Percentiles rank a stretch among this genome's conserved stretches.
Conservation (phyloP, 53 echinoderm and acorn worm genomes). For the Zoroaster sp. region DNA sequence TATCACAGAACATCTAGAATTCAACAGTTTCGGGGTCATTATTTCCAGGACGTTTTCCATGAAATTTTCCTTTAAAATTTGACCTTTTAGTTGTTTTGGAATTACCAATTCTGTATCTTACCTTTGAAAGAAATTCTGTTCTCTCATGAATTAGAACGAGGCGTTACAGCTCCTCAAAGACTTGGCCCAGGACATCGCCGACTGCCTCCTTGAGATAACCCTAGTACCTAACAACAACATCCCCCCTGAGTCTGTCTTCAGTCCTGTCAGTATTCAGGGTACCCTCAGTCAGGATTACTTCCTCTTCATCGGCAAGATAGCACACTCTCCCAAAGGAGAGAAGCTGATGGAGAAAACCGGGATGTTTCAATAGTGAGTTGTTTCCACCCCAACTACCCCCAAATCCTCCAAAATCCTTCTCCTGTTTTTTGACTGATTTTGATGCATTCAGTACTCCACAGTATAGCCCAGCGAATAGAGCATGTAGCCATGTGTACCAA, state of each 20-base stretch:
- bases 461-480: too few species aligned
- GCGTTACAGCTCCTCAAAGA: conserved; percentile 78
- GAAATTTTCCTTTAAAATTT: not conserved
- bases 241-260: conserved; percentile 87
- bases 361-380: conserved; percentile 96
- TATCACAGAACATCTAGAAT: too few species aligned
- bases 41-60: not conserved
- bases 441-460: too few species aligned
- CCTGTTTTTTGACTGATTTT: too few species aligned
- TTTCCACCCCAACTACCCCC: not conserved
- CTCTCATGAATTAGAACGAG: conserved; percentile 58
- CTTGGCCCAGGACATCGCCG: conserved; percentile 84
- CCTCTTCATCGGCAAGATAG: conserved; percentile 84
- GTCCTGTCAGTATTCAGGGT: conserved; percentile 71
- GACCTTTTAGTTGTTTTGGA: not conserved
- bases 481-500: too few species aligned
- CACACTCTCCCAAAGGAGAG: conserved; percentile 78
- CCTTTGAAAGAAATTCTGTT: too few species aligned
- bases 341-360: conserved; percentile 88
- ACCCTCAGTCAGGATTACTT: conserved; percentile 96
- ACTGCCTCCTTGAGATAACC: conserved; percentile 89
- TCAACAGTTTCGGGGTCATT: too few species aligned
- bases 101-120: too few species aligned
- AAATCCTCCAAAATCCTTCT: too few species aligned
- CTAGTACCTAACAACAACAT: conserved; percentile 70